phyloP scores from a whole-genome alignment of 2,113 vertebrate species.

The Anthoscopus minutus region DNA sequence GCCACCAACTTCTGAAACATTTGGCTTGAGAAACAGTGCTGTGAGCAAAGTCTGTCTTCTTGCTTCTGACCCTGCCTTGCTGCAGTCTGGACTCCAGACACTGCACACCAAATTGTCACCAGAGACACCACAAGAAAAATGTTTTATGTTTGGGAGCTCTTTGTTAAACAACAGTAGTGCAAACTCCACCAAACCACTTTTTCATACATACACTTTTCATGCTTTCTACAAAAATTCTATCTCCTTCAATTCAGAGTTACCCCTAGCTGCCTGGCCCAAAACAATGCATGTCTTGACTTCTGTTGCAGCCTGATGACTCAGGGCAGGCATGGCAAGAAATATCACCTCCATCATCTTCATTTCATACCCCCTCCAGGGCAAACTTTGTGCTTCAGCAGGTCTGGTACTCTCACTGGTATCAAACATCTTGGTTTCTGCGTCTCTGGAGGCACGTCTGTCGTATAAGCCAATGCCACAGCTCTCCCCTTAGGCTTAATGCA shows the following conservation, averaged over 20 bases:
- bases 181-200: background rate
- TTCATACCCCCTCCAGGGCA: accelerated
- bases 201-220: background rate
- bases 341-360: background rate
- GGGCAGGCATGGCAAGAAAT: background rate
- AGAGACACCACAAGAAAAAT: background rate
- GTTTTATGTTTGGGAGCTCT: background rate
- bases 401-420: background rate
- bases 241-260: background rate
- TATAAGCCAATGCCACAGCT: background rate
- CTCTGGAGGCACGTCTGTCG: background rate
- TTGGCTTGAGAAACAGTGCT: background rate
- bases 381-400: background rate
- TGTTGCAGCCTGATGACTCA: background rate
- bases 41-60: background rate
- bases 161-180: background rate
- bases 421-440: background rate
- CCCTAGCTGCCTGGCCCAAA: background rate
- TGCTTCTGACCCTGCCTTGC: background rate
- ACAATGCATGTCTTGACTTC: background rate
- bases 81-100: background rate
- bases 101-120: background rate
- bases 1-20: background rate
- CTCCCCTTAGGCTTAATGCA: background rate
- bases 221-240: background rate